Base-by-base conservation (phyloP, 2,888 invertebrate species). In the Himalopsyche kuldschensis region DNA sequence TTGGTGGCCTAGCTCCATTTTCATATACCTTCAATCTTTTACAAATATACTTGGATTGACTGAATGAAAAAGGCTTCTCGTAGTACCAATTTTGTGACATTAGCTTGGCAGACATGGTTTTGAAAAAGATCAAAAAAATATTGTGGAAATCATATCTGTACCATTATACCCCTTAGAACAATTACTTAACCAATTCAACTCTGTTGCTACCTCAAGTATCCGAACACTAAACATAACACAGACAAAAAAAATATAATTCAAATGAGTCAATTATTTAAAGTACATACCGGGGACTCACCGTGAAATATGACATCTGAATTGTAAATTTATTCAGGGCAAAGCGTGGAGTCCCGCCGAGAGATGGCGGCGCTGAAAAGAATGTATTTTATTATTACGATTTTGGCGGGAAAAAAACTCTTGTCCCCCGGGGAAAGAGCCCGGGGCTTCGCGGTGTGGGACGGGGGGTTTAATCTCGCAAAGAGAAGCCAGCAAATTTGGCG, bases 271-370 rank as follows among this genome's bases (percentile, higher is more conserved):
- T 85, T 85, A 85, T 85, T 85, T 84, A 81, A 79, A 81, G 82
- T 82, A 84, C 82, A 77, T 63, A 80, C 31, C 32, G 20, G 80
- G 80, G 80, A 24, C 75, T 78, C 75, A 47, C 84, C 78, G 84
- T 85, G 82, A 85, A 85, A 85, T 85, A 85, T 85, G 85, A 85
- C 84, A 84, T 85, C 84, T 84, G 82, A 85, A 85, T 85, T 85
- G 84, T 85, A 85, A 85, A 85, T 85, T 85, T 84, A 85, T 85
- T 85, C 85, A 84, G 82, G 82, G 81, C 82, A 80, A 79, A 82
- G 85, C 84, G 80, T 79, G 84, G 80, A 75, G 76, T 83, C 82
- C 84, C 85, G 48, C n/a, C 35, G 82, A 82, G 83, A 83, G 83
- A 84, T 83, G 83, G 81, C 80, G 47, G 82, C 32, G 81, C 69